These are phyloP conservation scores for Ammodytes dubius DNA, from an alignment of 2,113 vertebrate genomes.

Conservation along the genomic window DNA sequence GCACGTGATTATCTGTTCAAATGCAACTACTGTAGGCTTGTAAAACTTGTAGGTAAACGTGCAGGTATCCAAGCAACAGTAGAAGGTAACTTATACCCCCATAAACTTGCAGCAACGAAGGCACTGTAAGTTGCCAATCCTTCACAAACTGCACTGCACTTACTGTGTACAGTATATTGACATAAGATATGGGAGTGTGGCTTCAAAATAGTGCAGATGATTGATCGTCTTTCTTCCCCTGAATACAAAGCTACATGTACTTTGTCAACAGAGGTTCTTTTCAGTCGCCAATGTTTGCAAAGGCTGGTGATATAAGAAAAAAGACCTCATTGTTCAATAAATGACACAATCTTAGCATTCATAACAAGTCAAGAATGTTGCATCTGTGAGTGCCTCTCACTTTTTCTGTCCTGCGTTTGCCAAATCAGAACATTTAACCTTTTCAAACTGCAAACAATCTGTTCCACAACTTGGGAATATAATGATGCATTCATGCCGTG, in stretches of 20 bases:
- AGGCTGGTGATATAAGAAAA: conserved; percentile 66
- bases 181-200: neutral
- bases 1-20: conserved; percentile 6
- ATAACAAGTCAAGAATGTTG: conserved; percentile 68
- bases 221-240: conserved; percentile 32
- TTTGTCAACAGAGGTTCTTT: conserved; percentile 70
- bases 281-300: conserved; percentile 61
- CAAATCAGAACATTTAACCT: conserved; percentile 52
- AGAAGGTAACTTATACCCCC: neutral
- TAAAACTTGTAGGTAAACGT: neutral
- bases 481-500: conserved; percentile 13
- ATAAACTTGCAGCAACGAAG: conserved; percentile 1
- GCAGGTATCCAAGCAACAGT: neutral
- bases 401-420: conserved; percentile 54
- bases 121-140: neutral
- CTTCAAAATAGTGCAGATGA: conserved; percentile 15
- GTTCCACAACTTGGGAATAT: neutral
- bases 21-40: neutral
- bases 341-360: conserved; percentile 78
- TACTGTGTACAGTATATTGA: conserved; percentile 10
- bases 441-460: conserved; percentile 33
- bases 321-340: conserved; percentile 76
- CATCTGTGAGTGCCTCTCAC: conserved; percentile 48
- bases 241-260: conserved; percentile 45
- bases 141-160: neutral